Base-by-base conservation (phyloP, 2,113 vertebrate species). In the Ibidorhyncha struthersii region DNA sequence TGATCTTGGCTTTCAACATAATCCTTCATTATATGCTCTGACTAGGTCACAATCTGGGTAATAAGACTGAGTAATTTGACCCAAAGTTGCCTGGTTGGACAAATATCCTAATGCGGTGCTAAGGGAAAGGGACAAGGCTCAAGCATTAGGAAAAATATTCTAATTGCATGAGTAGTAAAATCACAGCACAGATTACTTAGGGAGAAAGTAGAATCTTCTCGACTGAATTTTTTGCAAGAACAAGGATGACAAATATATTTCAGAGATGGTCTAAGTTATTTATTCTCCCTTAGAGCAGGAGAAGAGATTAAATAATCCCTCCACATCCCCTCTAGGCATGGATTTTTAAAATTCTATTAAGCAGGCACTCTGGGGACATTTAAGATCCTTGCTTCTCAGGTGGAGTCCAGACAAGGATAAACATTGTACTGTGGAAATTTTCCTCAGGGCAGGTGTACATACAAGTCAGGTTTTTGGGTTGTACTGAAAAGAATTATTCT, bases 321-420 rank as follows among this genome's bases (percentile, higher is more conserved):
- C 34, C 52, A 26, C 9, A 27, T 82, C 0, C 0, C 40, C n/a
- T 86, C 32, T 62, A 59, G 29, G 29, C 15, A 4, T 91, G 50
- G 4, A 34, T 76, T 84, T 81, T 91, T 43, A 89, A 87, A 11
- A 8, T 73, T 81, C 32, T 71, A 3, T 82, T 55, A 71, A 72
- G 40, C 43, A 27, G 74, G 13, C 30, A 49, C 38, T 86, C 77
- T 12, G 30, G 17, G 27, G 12, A 62, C 22, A 82, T 82, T 52
- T 83, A 74, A 63, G 41, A 74, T 92, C 38, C 19, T 6, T 22
- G 38, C 43, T 87, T 89, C 56, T 89, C 10, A 25, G 21, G 23
- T 62, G 30, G 25, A 27, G 23, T 43, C 61, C 19, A 7, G 32
- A 30, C 36, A 71, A 63, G 65, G 52, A 67, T 55, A 52, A 76